Evolutionary conservation across 2,888 invertebrate genomes (phyloP).

Genomic region (Drosophila mulleri): DNA sequence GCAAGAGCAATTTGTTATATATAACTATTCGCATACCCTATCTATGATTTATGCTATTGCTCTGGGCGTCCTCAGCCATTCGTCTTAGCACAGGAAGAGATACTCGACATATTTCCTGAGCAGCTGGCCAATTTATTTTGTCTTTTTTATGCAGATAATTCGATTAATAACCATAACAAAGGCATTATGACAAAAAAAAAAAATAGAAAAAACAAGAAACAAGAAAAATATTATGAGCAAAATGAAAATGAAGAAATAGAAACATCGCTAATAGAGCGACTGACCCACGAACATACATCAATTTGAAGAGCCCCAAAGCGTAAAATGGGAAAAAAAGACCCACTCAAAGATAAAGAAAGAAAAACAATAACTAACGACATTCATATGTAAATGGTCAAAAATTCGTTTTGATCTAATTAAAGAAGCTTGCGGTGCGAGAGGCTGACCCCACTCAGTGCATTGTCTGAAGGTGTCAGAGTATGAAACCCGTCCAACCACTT

Average conservation of each 20-base stretch:
- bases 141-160: constrained; percentile 42
- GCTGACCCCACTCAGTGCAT: constrained; percentile 49
- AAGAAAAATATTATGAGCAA: constrained; percentile 18
- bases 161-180: constrained; percentile 45
- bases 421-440: constrained; percentile 48
- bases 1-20: too few relatives aligned
- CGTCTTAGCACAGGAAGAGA: constrained; percentile 36
- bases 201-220: neutral
- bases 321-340: constrained; percentile 6
- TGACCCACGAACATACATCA: constrained; percentile 72
- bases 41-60: neutral
- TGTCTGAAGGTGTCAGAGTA: constrained; percentile 38
- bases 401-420: constrained; percentile 71
- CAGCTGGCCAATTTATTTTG: constrained; percentile 9
- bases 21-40: neutral
- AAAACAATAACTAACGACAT: constrained; percentile 41
- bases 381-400: constrained; percentile 62
- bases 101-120: constrained; percentile 29
- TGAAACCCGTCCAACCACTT: constrained; percentile 71
- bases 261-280: constrained; percentile 48
- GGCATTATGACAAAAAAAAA: constrained; percentile 18
- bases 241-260: constrained; percentile 19
- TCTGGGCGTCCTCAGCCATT: constrained; percentile 1
- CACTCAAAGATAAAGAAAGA: constrained; percentile 6
- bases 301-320: constrained; percentile 18